phyloP scores from a whole-genome alignment of 2,888 invertebrate genomes.

The Drosophila monieri region DNA sequence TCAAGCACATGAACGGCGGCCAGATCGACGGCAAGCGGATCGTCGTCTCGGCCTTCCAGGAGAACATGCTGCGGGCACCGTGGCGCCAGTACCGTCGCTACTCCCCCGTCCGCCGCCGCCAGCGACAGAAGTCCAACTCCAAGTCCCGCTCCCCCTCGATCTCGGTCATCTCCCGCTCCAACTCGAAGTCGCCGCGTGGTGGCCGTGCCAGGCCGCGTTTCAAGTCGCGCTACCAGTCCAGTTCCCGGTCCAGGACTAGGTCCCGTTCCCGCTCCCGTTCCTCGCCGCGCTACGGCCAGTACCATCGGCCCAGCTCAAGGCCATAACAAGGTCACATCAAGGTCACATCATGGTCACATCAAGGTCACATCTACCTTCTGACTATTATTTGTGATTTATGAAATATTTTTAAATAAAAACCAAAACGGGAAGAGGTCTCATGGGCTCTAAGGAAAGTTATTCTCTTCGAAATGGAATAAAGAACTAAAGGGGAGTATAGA shows the following conservation, averaged over 20 bases:
- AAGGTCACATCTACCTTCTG: no score
- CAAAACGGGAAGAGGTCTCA: no score
- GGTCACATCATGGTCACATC: no score
- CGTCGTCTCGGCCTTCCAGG: constrained; percentile 48
- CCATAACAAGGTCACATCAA: no score
- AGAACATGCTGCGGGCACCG: constrained; percentile 40
- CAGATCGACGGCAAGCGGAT: constrained; percentile 50
- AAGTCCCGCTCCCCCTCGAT: background rate
- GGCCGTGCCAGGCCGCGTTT: background rate
- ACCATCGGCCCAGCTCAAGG: background rate
- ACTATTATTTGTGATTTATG: no score
- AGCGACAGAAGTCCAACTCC: background rate
- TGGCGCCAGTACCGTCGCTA: constrained; percentile 43
- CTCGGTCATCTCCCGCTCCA: constrained; percentile 5
- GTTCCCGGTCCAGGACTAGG: background rate
- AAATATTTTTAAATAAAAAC: no score
- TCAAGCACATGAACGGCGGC: constrained; percentile 58
- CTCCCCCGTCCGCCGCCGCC: constrained; percentile 21
- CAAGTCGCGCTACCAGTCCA: constrained; percentile 4
- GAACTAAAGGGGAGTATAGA: no score
- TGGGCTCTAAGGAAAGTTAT: no score
- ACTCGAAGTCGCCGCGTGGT: constrained; percentile 1
- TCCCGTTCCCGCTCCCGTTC: constrained; percentile 1
- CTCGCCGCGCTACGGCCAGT: constrained; percentile 3
- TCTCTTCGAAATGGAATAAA: no score